Evolutionary conservation across 1,140 invertebrate species (phyloP).

Genomic region (Drosophila serrata): DNA sequence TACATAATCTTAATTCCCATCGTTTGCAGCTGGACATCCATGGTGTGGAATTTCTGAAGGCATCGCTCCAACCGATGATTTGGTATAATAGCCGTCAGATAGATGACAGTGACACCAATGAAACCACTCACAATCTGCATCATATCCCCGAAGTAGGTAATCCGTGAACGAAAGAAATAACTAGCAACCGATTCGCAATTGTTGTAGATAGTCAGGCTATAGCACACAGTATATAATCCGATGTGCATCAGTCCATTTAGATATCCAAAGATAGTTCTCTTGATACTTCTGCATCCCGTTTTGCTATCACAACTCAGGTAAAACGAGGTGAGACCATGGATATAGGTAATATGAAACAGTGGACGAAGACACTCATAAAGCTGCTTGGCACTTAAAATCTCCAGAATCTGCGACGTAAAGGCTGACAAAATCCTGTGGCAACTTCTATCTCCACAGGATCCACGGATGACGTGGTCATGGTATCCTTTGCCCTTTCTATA

Average conservation of each 20-base stretch:
- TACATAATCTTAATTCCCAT: constrained; percentile 82
- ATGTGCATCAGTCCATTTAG: constrained; percentile 71
- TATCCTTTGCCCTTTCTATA: constrained; percentile 41
- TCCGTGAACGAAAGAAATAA: constrained; percentile 76
- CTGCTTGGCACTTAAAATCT: constrained; percentile 68
- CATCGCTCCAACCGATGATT: constrained; percentile 71
- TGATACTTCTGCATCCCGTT: constrained; percentile 45
- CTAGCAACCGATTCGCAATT: constrained; percentile 78
- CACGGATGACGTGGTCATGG: background rate
- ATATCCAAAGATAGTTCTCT: constrained; percentile 69
- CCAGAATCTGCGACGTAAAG: constrained; percentile 49
- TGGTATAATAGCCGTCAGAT: constrained; percentile 71
- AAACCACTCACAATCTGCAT: constrained; percentile 80
- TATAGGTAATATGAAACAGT: constrained; percentile 66
- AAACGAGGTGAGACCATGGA: constrained; percentile 74
- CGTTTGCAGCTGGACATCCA: constrained; percentile 66
- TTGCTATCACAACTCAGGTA: constrained; percentile 46
- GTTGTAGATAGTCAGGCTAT: constrained; percentile 67
- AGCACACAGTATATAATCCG: constrained; percentile 57
- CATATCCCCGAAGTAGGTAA: constrained; percentile 78
- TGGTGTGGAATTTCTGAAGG: constrained; percentile 67
- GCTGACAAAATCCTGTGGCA: constrained; percentile 24
- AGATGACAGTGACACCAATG: constrained; percentile 81
- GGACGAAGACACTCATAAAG: constrained; percentile 74
- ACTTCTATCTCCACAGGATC: constrained; percentile 38